Base-by-base conservation (phyloP, 2,888 invertebrate genomes). In the Rhyacophila evoluta region DNA sequence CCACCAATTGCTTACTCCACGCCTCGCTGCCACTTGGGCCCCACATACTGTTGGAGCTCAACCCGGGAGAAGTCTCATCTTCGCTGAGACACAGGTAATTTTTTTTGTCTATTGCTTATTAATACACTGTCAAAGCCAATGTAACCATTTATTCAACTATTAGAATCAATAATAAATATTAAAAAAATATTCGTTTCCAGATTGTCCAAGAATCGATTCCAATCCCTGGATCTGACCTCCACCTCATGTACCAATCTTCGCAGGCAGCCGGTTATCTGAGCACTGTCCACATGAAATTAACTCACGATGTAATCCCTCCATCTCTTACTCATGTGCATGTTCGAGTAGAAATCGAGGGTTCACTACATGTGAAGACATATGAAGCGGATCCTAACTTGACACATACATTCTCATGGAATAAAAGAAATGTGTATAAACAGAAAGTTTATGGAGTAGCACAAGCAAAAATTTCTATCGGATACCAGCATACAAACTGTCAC, bases 351-450 rank as follows among this genome's bases (percentile, higher is more conserved):
- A 97, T 98, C 79, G 98, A 98, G 87, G 98, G 98, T 3, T 96
- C 97, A 1, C 89, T 97, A 11, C 95, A 97, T 87, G 95, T 97
- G 11, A 95, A 95, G 87, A 94, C 95, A 0, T 98, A 99, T 86
- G 98, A 98, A 87, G 98, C 99, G 0, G 98, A 98, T 87, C 97
- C 98, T 0, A 96, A 97, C 86, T 89, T 99, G 79, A 96, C 95
- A 74, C 98, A 98, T 87, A 97, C 96, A 6, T 99, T 98, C 86
- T 96, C 98, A 1, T 99, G 99, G 99, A 98, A 98, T 87, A 96
- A 98, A 86, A 91, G 97, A 81, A 99, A 99, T 87, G 98, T 98
- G 55, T 99, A 99, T 88, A 95, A 97, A 85, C 98, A 98, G 88
- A 98, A 97, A 90, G 97, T 95, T 1, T 97, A 97, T 85, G 97